Conservation (phyloP, 2,797 vertebrate genomes). For the Siniperca obscura region DNA sequence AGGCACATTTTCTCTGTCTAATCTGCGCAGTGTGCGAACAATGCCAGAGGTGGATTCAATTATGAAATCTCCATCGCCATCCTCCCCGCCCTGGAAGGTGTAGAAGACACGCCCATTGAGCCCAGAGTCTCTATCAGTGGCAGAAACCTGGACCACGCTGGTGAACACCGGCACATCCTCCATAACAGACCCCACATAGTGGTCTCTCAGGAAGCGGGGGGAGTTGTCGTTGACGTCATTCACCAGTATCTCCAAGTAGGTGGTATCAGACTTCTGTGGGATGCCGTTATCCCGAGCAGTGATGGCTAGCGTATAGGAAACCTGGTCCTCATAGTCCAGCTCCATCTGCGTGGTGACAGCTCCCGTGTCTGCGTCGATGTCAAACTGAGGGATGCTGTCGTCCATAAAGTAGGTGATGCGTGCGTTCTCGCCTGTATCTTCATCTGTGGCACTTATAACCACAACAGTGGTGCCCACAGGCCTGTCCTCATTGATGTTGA, state of each 20-base stretch:
- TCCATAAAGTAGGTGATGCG: slow-evolving; percentile 97
- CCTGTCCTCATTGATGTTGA: slow-evolving; percentile 93
- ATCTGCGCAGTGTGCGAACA: slow-evolving; percentile 90
- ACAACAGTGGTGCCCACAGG: slow-evolving; percentile 92
- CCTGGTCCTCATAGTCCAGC: slow-evolving; percentile 97
- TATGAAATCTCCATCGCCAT: slow-evolving; percentile 95
- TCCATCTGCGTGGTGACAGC: slow-evolving; percentile 95
- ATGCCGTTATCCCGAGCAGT: slow-evolving; percentile 96
- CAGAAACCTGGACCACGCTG: slow-evolving; percentile 94
- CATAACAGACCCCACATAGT: slow-evolving; percentile 91
- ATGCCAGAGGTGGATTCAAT: slow-evolving; percentile 97
- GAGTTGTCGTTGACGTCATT: slow-evolving; percentile 96
- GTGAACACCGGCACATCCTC: slow-evolving; percentile 96
- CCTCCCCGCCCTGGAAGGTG: slow-evolving; percentile 95
- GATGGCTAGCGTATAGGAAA: slow-evolving; percentile 96
- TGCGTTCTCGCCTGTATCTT: slow-evolving; percentile 95
- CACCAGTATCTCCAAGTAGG: slow-evolving; percentile 96
- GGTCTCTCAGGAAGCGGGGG: slow-evolving; percentile 91
- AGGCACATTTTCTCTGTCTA: slow-evolving; percentile 95
- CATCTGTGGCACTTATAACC: slow-evolving; percentile 94
- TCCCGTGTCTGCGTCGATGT: slow-evolving; percentile 90
- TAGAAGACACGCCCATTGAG: slow-evolving; percentile 95
- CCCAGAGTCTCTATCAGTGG: slow-evolving; percentile 93
- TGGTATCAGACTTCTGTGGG: slow-evolving; percentile 97
- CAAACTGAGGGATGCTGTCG: slow-evolving; percentile 97